Percentiles rank a stretch among this genome's conserved stretches.
Conservation (phyloP, 2,888 invertebrate genomes). For the Ernsta delagoae region DNA sequence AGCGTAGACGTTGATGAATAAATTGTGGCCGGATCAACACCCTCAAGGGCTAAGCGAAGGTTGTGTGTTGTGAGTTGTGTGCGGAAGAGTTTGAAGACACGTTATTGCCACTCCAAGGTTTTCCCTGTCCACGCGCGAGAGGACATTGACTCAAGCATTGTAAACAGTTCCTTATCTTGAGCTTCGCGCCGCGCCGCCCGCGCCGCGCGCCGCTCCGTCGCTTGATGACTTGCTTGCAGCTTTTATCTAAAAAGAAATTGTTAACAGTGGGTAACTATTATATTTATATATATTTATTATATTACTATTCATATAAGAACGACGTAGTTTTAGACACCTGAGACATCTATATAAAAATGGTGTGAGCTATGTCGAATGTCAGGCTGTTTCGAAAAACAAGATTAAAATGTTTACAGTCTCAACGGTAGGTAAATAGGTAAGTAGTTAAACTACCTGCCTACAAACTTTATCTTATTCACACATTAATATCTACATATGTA, state of each 20-base stretch:
- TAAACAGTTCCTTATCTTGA: slow-evolving; percentile 84
- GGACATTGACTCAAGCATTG: slow-evolving; percentile 84
- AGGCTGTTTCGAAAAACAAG: too few species aligned
- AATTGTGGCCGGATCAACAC: slow-evolving; percentile 59
- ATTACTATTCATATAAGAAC: background rate
- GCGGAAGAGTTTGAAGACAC: slow-evolving; percentile 58
- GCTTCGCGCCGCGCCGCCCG: slow-evolving; percentile 56
- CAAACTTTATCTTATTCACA: too few species aligned
- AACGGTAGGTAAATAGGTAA: too few species aligned
- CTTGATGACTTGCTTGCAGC: slow-evolving; percentile 67
- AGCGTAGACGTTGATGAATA: slow-evolving; percentile 46
- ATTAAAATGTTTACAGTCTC: too few species aligned
- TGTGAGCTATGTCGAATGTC: too few species aligned
- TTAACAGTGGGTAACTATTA: slow-evolving; percentile 43
- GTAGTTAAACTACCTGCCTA: too few species aligned
- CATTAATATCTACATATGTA: too few species aligned
- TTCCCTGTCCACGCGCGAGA: slow-evolving; percentile 73
- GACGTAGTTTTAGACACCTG: background rate
- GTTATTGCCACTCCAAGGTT: slow-evolving; percentile 75
- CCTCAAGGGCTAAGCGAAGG: slow-evolving; percentile 60
- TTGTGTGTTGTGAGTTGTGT: slow-evolving; percentile 55
- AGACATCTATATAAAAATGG: too few species aligned
- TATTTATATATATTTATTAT: too few species aligned
- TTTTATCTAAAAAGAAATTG: slow-evolving; percentile 77
- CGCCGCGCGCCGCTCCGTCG: slow-evolving; percentile 58